phyloP scores from a whole-genome alignment of 2,113 vertebrate genomes.

The Stigmatopora nigra region DNA sequence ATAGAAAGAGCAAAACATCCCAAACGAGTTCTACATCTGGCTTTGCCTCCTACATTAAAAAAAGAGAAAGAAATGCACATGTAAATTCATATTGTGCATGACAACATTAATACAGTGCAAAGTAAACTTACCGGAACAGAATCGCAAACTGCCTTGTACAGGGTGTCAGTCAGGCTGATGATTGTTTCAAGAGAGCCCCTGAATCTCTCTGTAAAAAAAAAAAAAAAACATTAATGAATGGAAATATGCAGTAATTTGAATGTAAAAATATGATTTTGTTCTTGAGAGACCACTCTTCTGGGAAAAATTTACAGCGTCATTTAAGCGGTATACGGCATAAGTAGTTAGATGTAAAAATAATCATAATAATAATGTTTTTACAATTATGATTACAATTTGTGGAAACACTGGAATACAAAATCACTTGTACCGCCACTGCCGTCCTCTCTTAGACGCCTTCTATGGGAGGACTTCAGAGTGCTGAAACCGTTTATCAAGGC shows the following conservation, averaged over 20 bases:
- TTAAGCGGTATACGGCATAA: too few relatives aligned
- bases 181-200: slow-evolving; percentile 59
- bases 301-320: too few relatives aligned
- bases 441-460: slow-evolving; percentile 41
- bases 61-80: slow-evolving; percentile 5
- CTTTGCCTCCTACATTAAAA: slow-evolving; percentile 63
- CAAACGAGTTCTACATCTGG: slow-evolving; percentile 77
- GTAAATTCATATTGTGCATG: not conserved
- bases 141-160: slow-evolving; percentile 69
- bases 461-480: slow-evolving; percentile 66
- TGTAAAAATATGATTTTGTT: not conserved
- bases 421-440: slow-evolving; percentile 17
- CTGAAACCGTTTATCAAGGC: slow-evolving; percentile 72
- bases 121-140: slow-evolving; percentile 65
- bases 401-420: not conserved
- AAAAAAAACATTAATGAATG: slow-evolving; percentile 14
- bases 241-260: not conserved
- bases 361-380: too few relatives aligned
- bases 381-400: too few relatives aligned
- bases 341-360: too few relatives aligned
- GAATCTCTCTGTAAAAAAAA: slow-evolving; percentile 28
- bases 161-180: slow-evolving; percentile 62
- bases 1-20: slow-evolving; percentile 75
- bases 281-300: too few relatives aligned
- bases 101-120: not conserved